These are phyloP conservation scores for Oeneis ivallda DNA, from an alignment of 2,888 invertebrate species.

Conservation along the genomic window DNA sequence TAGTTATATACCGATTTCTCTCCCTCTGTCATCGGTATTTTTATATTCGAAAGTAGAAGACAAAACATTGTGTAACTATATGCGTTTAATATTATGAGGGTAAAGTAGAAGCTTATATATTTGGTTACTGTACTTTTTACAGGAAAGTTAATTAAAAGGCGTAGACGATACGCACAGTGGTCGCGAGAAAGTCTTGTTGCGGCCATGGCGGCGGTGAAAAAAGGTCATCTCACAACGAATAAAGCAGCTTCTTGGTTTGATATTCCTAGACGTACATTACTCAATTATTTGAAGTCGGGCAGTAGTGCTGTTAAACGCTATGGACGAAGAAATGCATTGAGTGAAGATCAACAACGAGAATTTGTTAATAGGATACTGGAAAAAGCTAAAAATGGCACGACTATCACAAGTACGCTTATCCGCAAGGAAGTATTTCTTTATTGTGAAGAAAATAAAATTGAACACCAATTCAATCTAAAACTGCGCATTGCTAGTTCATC, in stretches of 20 bases:
- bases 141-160: not conserved
- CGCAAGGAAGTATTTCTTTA: not conserved
- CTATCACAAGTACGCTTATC: not conserved
- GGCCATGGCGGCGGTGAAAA: not conserved
- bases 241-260: not conserved
- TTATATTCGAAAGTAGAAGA: no score
- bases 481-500: not conserved
- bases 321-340: not conserved
- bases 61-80: no score
- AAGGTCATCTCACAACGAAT: not conserved
- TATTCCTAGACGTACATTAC: not conserved
- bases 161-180: not conserved
- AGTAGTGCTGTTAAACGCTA: not conserved
- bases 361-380: not conserved
- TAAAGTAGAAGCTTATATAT: no score
- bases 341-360: not conserved
- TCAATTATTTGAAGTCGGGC: constrained; percentile 3
- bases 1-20: no score
- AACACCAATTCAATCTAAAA: not conserved
- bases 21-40: no score
- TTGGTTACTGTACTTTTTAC: not conserved
- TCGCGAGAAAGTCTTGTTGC: not conserved
- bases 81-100: no score
- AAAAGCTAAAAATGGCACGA: not conserved
- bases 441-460: not conserved